These are phyloP conservation scores for Chrysomallon squamiferum DNA, from an alignment of 1,140 invertebrate genomes.

Conservation along the genomic window DNA sequence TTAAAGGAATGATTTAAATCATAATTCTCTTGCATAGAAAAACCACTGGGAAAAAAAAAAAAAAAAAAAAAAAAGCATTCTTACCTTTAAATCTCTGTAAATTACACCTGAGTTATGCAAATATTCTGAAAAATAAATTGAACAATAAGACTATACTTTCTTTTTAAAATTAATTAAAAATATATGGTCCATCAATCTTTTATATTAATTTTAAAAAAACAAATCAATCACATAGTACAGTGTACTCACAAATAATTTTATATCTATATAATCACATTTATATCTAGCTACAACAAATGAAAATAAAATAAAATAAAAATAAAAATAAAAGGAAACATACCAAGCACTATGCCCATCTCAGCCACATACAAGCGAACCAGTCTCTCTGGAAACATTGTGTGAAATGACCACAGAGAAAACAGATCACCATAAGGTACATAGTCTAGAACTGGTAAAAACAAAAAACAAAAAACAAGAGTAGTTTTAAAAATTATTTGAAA, in stretches of 20 bases:
- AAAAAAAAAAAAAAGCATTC: constrained; percentile 6
- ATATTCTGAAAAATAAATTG: constrained; percentile 80
- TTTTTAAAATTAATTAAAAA: too few species aligned
- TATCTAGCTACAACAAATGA: too few species aligned
- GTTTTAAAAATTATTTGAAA: too few species aligned
- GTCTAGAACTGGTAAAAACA: constrained; percentile 75
- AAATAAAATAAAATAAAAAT: not conserved
- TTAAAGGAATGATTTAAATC: too few species aligned
- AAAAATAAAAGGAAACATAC: constrained; percentile 65
- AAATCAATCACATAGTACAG: too few species aligned
- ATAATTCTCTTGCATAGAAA: too few species aligned
- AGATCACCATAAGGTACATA: constrained; percentile 84
- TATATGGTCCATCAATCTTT: too few species aligned
- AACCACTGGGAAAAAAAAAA: too few species aligned
- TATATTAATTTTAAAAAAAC: too few species aligned
- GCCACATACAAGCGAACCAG: constrained; percentile 82
- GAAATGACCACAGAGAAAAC: constrained; percentile 73
- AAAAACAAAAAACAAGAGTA: not conserved
- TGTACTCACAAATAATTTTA: too few species aligned
- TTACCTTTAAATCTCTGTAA: constrained; percentile 85
- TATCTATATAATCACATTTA: too few species aligned
- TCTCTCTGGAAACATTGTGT: constrained; percentile 76
- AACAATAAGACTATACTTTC: too few species aligned
- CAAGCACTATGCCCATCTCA: constrained; percentile 82
- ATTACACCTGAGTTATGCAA: constrained; percentile 89